These are phyloP conservation scores for Sterrhoptilus dennistouni DNA, from an alignment of 2,113 vertebrate genomes.

Conservation along the genomic window DNA sequence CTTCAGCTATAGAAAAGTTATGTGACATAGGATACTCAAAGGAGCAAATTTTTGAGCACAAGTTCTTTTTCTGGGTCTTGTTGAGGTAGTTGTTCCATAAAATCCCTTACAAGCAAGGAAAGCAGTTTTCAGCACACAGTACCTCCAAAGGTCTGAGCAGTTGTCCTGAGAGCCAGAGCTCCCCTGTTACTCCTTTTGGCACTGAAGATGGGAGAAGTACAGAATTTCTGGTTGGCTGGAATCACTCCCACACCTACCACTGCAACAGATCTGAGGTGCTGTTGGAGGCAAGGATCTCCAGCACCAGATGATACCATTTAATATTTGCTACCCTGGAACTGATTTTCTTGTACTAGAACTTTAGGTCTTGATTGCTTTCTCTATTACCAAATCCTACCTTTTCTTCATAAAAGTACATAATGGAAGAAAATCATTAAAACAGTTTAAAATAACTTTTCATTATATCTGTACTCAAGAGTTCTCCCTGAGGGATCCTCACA, in stretches of 20 bases:
- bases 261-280: background rate
- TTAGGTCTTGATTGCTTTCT: background rate
- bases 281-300: background rate
- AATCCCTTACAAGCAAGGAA: background rate
- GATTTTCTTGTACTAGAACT: background rate
- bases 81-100: background rate
- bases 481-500: background rate
- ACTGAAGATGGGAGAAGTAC: background rate
- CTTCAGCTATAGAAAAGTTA: background rate
- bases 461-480: background rate
- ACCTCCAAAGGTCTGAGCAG: background rate
- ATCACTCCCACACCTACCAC: background rate
- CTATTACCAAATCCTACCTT: background rate
- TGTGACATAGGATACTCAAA: background rate
- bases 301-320: background rate
- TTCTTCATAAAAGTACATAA: background rate
- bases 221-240: background rate
- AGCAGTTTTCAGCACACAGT: background rate
- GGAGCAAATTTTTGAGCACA: background rate
- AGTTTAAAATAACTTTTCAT: background rate
- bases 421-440: background rate
- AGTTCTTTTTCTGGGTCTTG: background rate
- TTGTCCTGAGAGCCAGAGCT: background rate
- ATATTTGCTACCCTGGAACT: background rate
- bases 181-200: background rate